phyloP scores from a whole-genome alignment of 2,113 vertebrate genomes.

The Equus quagga region DNA sequence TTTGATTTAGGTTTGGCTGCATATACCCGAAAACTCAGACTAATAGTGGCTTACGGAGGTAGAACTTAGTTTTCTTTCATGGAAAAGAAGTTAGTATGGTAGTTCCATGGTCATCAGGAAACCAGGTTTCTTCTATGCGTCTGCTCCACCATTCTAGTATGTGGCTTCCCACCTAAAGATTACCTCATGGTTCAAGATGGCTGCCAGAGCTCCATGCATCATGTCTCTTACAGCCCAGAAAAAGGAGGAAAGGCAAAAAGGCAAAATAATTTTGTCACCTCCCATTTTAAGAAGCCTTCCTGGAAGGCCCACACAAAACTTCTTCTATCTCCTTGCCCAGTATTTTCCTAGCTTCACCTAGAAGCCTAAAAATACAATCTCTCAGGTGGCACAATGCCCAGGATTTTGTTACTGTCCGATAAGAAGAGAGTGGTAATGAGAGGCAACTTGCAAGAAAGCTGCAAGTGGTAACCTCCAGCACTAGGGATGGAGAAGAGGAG shows the following conservation, averaged over 20 bases:
- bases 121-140: background rate
- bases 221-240: background rate
- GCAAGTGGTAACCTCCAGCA: background rate
- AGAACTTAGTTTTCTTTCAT: background rate
- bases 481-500: background rate
- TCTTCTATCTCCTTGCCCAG: background rate
- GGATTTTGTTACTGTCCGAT: background rate
- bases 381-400: background rate
- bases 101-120: background rate
- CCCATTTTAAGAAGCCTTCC: background rate
- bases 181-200: background rate
- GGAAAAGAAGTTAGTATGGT: background rate
- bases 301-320: background rate
- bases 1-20: background rate
- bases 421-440: background rate
- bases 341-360: background rate
- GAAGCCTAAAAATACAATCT: background rate
- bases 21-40: background rate
- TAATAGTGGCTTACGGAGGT: background rate
- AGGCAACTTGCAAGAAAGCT: fast-evolving
- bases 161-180: background rate
- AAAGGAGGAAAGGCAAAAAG: background rate
- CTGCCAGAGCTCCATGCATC: background rate
- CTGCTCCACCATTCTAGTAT: background rate
- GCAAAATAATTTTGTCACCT: background rate